These are phyloP conservation scores for Macrophya annulata DNA, from an alignment of 2,888 invertebrate genomes.

Conservation along the genomic window DNA sequence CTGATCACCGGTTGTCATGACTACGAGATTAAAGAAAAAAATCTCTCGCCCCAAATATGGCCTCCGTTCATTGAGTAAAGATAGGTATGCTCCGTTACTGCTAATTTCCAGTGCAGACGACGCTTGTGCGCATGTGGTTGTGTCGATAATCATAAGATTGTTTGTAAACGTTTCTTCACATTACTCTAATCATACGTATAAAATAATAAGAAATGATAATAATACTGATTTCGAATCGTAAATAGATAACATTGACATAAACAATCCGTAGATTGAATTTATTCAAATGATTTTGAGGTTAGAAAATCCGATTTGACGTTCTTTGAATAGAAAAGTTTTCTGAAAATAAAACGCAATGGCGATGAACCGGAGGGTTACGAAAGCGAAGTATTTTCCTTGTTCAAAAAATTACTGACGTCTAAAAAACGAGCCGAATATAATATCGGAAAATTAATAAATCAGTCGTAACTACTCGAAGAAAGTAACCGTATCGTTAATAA, in stretches of 20 bases:
- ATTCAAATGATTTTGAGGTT: conserved; percentile 26
- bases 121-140: neutral
- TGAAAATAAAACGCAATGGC: conserved; percentile 39
- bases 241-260: neutral
- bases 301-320: conserved; percentile 7
- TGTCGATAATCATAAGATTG: neutral
- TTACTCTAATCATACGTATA: neutral
- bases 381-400: conserved; percentile 9
- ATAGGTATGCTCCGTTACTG: neutral
- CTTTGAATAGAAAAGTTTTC: neutral
- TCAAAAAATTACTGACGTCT: neutral
- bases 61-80: no score
- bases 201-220: neutral
- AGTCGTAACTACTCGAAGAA: neutral
- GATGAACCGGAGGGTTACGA: conserved; percentile 13
- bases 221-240: neutral
- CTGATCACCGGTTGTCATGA: conserved; percentile 17
- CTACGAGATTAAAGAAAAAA: conserved; percentile 12
- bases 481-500: neutral
- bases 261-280: neutral
- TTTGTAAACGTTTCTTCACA: neutral
- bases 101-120: conserved; percentile 12
- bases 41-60: neutral
- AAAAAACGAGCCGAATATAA: neutral
- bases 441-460: neutral